A percentile compares a stretch with the other conserved stretches of the same genome.
Conservation (phyloP, 2,113 vertebrate genomes). For the Dipodomys spectabilis region DNA sequence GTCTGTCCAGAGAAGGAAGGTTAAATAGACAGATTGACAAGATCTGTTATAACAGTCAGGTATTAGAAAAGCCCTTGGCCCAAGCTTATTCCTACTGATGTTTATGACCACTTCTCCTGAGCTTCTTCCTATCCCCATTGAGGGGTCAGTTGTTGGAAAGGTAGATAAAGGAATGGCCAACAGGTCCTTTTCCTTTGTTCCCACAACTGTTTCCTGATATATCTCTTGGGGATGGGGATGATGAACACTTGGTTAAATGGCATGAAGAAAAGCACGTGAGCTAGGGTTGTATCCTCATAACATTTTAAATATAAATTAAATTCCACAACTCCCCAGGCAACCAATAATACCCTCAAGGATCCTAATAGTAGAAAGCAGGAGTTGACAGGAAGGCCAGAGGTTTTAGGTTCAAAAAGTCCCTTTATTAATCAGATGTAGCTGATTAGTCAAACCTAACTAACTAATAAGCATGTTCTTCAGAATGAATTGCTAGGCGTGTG, state of each 20-base stretch:
- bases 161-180: neutral
- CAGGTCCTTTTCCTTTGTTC: neutral
- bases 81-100: neutral
- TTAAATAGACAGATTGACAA: neutral
- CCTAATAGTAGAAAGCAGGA: constrained; percentile 49
- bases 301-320: constrained; percentile 76
- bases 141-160: neutral
- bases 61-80: neutral
- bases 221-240: constrained; percentile 26
- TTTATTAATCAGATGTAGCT: constrained; percentile 63
- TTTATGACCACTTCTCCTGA: neutral
- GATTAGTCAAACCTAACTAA: constrained; percentile 62
- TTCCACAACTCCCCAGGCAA: neutral
- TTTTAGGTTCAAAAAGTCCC: constrained; percentile 70
- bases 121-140: neutral
- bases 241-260: constrained; percentile 50
- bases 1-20: neutral
- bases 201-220: constrained; percentile 64
- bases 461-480: constrained; percentile 27
- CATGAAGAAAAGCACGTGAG: constrained; percentile 79
- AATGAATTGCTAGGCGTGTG: neutral
- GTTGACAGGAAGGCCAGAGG: constrained; percentile 73
- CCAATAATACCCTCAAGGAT: constrained; percentile 67
- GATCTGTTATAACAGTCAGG: neutral
- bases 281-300: constrained; percentile 37